Evolutionary conservation across 2,113 vertebrate species (phyloP).

Genomic region (Pterocles burchelli): DNA sequence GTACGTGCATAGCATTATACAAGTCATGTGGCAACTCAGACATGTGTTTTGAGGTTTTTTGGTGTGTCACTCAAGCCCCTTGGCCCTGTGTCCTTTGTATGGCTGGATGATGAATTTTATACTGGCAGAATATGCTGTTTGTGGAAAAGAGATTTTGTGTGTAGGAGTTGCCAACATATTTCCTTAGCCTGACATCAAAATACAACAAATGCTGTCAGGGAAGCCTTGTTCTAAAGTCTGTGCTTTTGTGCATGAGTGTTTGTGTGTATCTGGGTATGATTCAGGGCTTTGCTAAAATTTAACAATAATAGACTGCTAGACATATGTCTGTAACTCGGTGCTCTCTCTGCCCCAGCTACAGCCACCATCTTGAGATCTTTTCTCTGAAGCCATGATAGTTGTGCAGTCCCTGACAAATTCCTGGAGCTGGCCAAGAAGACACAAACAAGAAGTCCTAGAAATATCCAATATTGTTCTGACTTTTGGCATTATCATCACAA

Average conservation of each 20-base stretch:
- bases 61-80: constrained; percentile 60
- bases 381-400: background rate
- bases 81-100: constrained; percentile 67
- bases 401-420: background rate
- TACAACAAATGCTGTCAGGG: constrained; percentile 40
- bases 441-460: constrained; percentile 5
- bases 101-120: constrained; percentile 56
- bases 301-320: background rate
- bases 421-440: background rate
- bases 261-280: background rate
- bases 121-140: constrained; percentile 45
- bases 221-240: constrained; percentile 20
- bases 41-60: constrained; percentile 71
- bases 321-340: background rate
- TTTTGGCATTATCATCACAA: background rate
- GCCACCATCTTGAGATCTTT: background rate
- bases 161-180: constrained; percentile 55
- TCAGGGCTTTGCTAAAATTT: constrained; percentile 1
- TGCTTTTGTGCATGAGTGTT: background rate
- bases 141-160: constrained; percentile 48
- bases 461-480: background rate
- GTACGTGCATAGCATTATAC: constrained; percentile 14
- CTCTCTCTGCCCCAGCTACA: background rate
- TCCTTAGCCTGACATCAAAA: constrained; percentile 63
- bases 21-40: constrained; percentile 54